Evolutionary conservation across 1,140 invertebrate species (phyloP).

Genomic region (Drosophila watanabei): DNA sequence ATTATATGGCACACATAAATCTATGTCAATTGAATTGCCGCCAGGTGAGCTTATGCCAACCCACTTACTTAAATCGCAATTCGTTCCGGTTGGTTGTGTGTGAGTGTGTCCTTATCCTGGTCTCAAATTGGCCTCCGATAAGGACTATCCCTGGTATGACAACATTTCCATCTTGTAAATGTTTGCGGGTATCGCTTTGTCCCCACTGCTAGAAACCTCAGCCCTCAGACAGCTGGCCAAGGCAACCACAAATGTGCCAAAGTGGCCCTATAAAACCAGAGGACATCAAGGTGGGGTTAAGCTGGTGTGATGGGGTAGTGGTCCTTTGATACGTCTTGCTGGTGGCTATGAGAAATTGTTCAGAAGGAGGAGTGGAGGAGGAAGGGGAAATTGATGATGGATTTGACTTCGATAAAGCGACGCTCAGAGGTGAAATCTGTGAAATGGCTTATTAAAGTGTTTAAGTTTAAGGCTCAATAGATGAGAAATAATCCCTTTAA

Average conservation of each 20-base stretch:
- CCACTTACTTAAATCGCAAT: conserved; percentile 39
- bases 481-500: not conserved
- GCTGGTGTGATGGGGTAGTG: conserved; percentile 15
- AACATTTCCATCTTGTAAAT: conserved; percentile 43
- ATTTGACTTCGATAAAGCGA: conserved; percentile 28
- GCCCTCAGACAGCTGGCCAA: conserved; percentile 15
- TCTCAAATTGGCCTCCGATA: conserved; percentile 16
- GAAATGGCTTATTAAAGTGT: conserved; percentile 3
- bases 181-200: conserved; percentile 36
- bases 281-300: conserved; percentile 7
- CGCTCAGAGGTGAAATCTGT: not conserved
- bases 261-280: conserved; percentile 37
- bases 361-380: too few species aligned
- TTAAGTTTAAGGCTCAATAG: not conserved
- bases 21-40: conserved; percentile 45
- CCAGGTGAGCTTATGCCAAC: conserved; percentile 11
- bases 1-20: conserved; percentile 65
- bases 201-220: conserved; percentile 9
- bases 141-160: conserved; percentile 11
- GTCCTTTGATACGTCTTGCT: conserved; percentile 28
- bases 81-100: conserved; percentile 12
- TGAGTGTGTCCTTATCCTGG: conserved; percentile 7
- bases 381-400: conserved; percentile 18
- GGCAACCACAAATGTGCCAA: conserved; percentile 45
- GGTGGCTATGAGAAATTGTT: conserved; percentile 21